Percentiles rank a stretch among this genome's conserved stretches.
Evolutionary conservation across 1,140 invertebrate species (phyloP).

Genomic region (Calosoma granatense): DNA sequence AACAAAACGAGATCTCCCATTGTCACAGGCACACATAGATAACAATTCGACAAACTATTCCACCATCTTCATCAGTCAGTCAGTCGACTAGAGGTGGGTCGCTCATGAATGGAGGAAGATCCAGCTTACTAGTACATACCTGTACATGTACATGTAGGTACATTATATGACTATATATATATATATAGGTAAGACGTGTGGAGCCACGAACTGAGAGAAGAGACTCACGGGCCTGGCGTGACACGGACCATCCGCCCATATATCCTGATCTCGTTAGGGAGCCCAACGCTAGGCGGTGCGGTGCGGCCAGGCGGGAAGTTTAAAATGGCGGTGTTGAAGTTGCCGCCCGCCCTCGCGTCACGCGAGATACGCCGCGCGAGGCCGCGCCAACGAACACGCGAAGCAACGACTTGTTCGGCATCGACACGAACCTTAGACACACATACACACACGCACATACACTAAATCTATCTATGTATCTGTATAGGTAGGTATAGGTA

Average conservation of each 20-base stretch:
- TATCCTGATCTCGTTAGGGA: slow-evolving; percentile 22
- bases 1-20: background rate
- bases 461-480: no score
- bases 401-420: background rate
- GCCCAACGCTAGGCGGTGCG: background rate
- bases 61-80: background rate
- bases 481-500: no score
- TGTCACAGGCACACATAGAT: background rate
- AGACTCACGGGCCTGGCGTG: background rate
- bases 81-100: no score
- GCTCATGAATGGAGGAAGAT: background rate
- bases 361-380: slow-evolving; percentile 15
- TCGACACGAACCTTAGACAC: no score
- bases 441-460: no score
- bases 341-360: slow-evolving; percentile 23
- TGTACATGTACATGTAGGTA: no score
- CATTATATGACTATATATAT: background rate
- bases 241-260: slow-evolving; percentile 20
- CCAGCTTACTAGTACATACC: no score
- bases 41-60: background rate
- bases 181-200: background rate
- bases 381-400: background rate
- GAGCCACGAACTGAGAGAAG: no score
- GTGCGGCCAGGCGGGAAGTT: slow-evolving; percentile 15
- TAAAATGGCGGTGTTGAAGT: slow-evolving; percentile 21